Evolutionary conservation across 2,888 invertebrate genomes (phyloP).

Genomic region (Oscheius sp.): DNA sequence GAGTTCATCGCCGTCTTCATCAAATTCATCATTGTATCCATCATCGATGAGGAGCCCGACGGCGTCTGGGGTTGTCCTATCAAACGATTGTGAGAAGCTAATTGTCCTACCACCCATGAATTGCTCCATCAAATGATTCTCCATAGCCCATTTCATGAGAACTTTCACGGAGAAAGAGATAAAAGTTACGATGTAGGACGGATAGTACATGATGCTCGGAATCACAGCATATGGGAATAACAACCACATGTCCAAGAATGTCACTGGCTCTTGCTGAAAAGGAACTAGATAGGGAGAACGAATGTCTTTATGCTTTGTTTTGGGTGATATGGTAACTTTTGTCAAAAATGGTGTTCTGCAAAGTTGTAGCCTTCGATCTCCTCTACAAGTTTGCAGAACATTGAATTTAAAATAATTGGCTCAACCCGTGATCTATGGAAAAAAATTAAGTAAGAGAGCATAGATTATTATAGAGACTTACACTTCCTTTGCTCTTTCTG

Average conservation of each 20-base stretch:
- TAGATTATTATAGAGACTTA: slow-evolving; percentile 18
- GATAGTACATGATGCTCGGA: slow-evolving; percentile 48
- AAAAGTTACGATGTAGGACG: slow-evolving; percentile 47
- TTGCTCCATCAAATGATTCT: slow-evolving; percentile 33
- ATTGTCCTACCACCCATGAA: slow-evolving; percentile 26
- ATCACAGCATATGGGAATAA: slow-evolving; percentile 45
- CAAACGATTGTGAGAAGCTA: not conserved
- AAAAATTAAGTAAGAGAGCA: too few relatives aligned
- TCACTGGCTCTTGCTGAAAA: slow-evolving; percentile 38
- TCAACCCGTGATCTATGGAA: too few relatives aligned
- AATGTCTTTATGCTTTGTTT: too few relatives aligned
- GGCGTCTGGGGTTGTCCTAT: too few relatives aligned
- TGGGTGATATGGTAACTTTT: too few relatives aligned
- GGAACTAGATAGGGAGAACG: not conserved
- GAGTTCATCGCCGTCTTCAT: slow-evolving; percentile 42
- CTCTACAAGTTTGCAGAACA: too few relatives aligned
- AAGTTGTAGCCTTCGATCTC: too few relatives aligned
- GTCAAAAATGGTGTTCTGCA: too few relatives aligned
- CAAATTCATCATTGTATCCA: slow-evolving; percentile 35
- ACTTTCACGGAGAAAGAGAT: slow-evolving; percentile 44
- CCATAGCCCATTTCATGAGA: slow-evolving; percentile 37
- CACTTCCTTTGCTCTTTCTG: slow-evolving; percentile 33
- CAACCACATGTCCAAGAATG: slow-evolving; percentile 53
- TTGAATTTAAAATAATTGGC: too few relatives aligned
- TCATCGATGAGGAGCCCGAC: not conserved